Percentiles rank a stretch among this genome's conserved stretches.
Conservation (phyloP, 2,113 vertebrate species). For the Psettodes erumei region DNA sequence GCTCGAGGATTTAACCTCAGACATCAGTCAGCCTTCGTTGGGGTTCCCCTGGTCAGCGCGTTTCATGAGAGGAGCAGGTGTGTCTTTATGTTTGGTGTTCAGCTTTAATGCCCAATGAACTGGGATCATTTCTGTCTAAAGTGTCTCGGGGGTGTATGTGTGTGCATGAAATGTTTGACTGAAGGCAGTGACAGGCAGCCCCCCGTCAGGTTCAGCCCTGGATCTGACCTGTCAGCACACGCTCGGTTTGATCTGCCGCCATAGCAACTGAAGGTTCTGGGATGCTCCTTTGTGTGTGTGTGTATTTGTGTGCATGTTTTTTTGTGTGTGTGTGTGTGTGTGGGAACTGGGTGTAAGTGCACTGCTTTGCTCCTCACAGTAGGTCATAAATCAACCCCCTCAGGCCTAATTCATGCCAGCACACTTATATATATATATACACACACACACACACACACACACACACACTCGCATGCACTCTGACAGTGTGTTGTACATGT, state of each 20-base stretch:
- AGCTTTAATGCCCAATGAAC: slow-evolving; percentile 35
- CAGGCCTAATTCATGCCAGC: background rate
- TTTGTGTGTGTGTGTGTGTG: slow-evolving; percentile 17
- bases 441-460: slow-evolving; percentile 17
- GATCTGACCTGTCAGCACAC: slow-evolving; percentile 40
- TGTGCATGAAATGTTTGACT: background rate
- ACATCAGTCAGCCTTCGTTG: slow-evolving; percentile 10
- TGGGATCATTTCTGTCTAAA: background rate
- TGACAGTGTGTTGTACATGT: background rate
- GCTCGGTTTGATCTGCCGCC: slow-evolving; percentile 12
- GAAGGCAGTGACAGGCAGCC: background rate
- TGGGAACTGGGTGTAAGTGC: slow-evolving; percentile 5
- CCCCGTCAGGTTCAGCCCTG: slow-evolving; percentile 14
- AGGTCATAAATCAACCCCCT: slow-evolving; percentile 51
- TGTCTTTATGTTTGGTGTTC: background rate
- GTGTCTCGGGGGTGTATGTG: background rate
- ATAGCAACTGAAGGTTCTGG: slow-evolving; percentile 12
- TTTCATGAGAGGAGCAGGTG: slow-evolving; percentile 35
- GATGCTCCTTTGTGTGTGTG: slow-evolving; percentile 11
- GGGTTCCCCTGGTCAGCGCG: slow-evolving; percentile 19
- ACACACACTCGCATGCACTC: background rate
- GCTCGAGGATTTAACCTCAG: slow-evolving; percentile 30
- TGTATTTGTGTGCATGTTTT: slow-evolving; percentile 12
- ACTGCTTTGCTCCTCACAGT: slow-evolving; percentile 45
- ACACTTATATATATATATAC: slow-evolving; percentile 17